Base-by-base conservation (phyloP, 2,888 invertebrate genomes). In the Phaonia tiefii region DNA sequence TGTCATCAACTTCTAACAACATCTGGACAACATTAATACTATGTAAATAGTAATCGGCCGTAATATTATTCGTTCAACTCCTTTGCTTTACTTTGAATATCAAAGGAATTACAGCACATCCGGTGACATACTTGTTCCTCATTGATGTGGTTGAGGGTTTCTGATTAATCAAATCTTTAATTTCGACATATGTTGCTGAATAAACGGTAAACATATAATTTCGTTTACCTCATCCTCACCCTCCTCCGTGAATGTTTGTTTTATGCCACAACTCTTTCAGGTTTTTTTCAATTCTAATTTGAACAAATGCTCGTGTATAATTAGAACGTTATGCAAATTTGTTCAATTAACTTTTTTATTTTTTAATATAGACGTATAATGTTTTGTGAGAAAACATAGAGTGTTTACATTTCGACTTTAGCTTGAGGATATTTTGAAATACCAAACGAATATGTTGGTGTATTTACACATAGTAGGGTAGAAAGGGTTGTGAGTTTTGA, bases 151-250 rank as follows among this genome's bases (percentile, higher is more conserved):
- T 15, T 56, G 31, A 31, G 58, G 58, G 58, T 58, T 11, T 39
- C n/a, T 17, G 11, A 20, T 20, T 37, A n/a, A 37, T 4, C 3
- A 60, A 20, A 49, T 72, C 58, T 72, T 63, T 63, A 81, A 81
- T 69, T 75, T 81, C 72, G 69, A 78, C 81, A 81, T 81, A 81
- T 81, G 81, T 42, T 81, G 25, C 75, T 75, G 69, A 56, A 25
- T 63, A 78, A 81, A 81, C 71, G 78, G 31, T 71, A 54, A 75
- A 75, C 67, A 67, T 20, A 56, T 69, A 51, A 5, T 60, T 60
- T 49, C 5, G 31, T 7, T 20, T 1, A n/a, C 17, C 44, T 56
- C 44, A 17, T 44, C 56, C 70, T n/a, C 5, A 17, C 20, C 5
- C n/a, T n/a, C n/a, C n/a, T n/a, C n/a, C n/a, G n/a, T n/a, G n/a